Percentiles rank a stretch among this genome's conserved stretches.
Evolutionary conservation across 2,797 vertebrate species (phyloP).

Genomic region (Enteromius anoplus): DNA sequence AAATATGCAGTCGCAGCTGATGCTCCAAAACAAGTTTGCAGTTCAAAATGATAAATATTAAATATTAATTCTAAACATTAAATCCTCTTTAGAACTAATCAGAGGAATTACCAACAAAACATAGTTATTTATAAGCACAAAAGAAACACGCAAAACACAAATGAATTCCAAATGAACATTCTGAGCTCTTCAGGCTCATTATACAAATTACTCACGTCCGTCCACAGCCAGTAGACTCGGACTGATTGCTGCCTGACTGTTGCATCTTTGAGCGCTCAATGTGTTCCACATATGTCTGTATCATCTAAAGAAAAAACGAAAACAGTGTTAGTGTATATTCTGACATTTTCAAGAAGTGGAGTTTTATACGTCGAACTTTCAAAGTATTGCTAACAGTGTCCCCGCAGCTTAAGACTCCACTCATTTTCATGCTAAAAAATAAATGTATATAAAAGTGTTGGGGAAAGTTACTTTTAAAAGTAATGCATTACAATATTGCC

Average conservation of each 20-base stretch:
- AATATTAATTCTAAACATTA: neutral
- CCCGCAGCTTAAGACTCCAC: neutral
- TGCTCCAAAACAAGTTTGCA: neutral
- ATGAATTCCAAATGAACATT: neutral
- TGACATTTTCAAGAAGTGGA: neutral
- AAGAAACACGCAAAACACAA: constrained; percentile 1
- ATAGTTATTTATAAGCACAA: neutral
- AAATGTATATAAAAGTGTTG: neutral
- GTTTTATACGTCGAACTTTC: neutral
- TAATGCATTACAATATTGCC: too few relatives aligned
- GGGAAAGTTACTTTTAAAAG: too few relatives aligned
- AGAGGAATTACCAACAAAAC: neutral
- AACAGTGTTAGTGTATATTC: neutral
- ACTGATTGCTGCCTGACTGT: constrained; percentile 87
- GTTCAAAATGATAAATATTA: neutral
- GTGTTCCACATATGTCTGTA: constrained; percentile 97
- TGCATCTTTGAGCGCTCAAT: constrained; percentile 96
- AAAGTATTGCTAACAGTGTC: neutral
- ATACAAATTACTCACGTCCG: constrained; percentile 83
- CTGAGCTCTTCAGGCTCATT: neutral
- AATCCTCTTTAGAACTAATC: neutral
- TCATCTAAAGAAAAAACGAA: constrained; percentile 84
- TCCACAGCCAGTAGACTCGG: constrained; percentile 86
- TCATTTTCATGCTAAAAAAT: constrained; percentile 1
- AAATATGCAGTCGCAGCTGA: neutral